Evolutionary conservation across 2,888 invertebrate genomes (phyloP), one percentile per base, ranked within the genome.

Genomic region (Limenitis camilla): DNA sequence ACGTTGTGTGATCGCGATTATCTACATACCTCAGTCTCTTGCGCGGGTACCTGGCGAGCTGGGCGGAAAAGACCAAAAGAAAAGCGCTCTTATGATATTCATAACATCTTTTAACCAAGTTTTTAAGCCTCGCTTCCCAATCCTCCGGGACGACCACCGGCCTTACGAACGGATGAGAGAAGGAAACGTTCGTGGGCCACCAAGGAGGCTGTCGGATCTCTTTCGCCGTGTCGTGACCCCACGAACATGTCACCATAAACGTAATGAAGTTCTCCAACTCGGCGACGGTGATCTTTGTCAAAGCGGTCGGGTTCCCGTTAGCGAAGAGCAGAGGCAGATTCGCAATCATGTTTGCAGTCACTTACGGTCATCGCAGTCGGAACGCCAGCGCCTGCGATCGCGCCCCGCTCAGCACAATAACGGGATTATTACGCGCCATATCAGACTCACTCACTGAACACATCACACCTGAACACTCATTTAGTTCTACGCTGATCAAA

Each of bases 241-340:
- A 88, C 42, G 93, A 93, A 82, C 92, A 93, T 71, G 92, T 91
- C 62, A 93, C 91, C 92, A 93, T 92, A 72, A 93, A 93, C 59
- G 92, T 91, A 68, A 93, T 90, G 72, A 93, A 93, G 65, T 89
- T 89, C 81, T 93, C 92, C 65, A 93, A 75, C 71, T 92, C 91
- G 52, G 76, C 80, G 70, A 90, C 83, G 30, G 89, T 87, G 62
- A 92, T 91, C 69, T 90, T 89, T 57, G 90, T 88, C 63, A 93
- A 74, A 42, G 91, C 91, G 49, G 90, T 91, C 43, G 93, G 93
- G 73, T 91, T 91, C 62, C 93, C 93, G 71, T 91, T 90, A 60
- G 91, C 90, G 68, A 93, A 92, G 47, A 93, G 79, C 64, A 93
- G 88, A 63, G 93, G 93, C 73, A 93, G 83, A 78, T 92, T 92